These are phyloP conservation scores for Cheilosia pagana DNA, from an alignment of 2,888 invertebrate species.

Conservation along the genomic window DNA sequence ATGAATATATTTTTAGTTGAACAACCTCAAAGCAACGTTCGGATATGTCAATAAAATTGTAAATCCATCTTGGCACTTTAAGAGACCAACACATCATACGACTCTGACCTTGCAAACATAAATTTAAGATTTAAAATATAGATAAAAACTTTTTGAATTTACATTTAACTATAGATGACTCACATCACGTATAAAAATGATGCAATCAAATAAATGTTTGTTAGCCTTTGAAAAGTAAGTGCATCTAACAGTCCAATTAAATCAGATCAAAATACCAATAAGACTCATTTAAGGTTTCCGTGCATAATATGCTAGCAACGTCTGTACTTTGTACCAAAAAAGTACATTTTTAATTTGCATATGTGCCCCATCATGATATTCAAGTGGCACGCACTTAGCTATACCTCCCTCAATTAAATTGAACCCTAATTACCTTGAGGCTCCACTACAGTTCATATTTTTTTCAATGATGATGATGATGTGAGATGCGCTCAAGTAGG, in stretches of 20 bases:
- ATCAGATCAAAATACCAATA: background rate
- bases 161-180: background rate
- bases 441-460: background rate
- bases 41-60: background rate
- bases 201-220: no score
- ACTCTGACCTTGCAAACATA: background rate
- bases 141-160: background rate
- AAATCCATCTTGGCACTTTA: background rate
- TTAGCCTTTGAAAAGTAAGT: no score
- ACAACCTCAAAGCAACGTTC: no score
- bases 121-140: background rate
- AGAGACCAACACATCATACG: background rate
- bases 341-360: constrained; percentile 24
- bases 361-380: constrained; percentile 15
- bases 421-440: constrained; percentile 33
- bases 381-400: constrained; percentile 28
- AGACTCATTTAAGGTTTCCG: background rate
- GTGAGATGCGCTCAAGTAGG: background rate
- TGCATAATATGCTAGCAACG: background rate
- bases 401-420: constrained; percentile 31
- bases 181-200: constrained; percentile 3
- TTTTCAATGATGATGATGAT: background rate
- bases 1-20: no score
- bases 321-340: constrained; percentile 17
- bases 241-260: no score